Percentiles rank a stretch among this genome's conserved stretches.
Evolutionary conservation across 2,888 invertebrate species (phyloP).

Genomic region (Empis stercorea): DNA sequence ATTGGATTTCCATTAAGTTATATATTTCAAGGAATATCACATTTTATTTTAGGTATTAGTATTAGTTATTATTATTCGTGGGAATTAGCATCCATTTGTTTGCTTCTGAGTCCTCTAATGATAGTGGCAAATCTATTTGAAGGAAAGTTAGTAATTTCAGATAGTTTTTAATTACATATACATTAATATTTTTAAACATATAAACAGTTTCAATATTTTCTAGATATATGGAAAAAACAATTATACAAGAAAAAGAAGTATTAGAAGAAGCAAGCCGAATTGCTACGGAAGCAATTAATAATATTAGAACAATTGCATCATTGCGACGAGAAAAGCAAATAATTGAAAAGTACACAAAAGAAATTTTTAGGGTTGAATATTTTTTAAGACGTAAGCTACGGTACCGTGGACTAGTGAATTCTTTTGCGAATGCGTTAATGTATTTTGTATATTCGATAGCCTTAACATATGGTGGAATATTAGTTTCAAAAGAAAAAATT

Average conservation of each 20-base stretch:
- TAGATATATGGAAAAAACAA: constrained; percentile 46
- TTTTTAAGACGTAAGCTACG: constrained; percentile 43
- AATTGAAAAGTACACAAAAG: constrained; percentile 43
- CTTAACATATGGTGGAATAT: constrained; percentile 57
- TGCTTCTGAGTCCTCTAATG: constrained; percentile 54
- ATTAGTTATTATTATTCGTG: constrained; percentile 53
- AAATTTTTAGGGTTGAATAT: constrained; percentile 40
- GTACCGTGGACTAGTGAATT: constrained; percentile 54
- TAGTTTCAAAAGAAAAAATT: constrained; percentile 49
- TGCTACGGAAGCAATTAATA: constrained; percentile 59
- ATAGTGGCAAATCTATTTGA: constrained; percentile 54
- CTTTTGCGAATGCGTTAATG: constrained; percentile 56
- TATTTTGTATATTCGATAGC: constrained; percentile 60
- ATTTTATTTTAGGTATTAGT: constrained; percentile 47
- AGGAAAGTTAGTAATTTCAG: constrained; percentile 41
- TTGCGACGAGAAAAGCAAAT: constrained; percentile 50
- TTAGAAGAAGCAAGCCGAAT: constrained; percentile 55
- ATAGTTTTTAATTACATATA: too few relatives aligned
- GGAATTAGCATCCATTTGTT: constrained; percentile 56
- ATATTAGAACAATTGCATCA: constrained; percentile 57
- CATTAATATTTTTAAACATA: too few relatives aligned
- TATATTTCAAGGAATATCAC: constrained; percentile 53
- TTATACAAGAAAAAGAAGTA: constrained; percentile 47
- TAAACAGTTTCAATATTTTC: constrained; percentile 22
- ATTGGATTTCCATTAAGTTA: constrained; percentile 57